phyloP scores from a whole-genome alignment of 2,797 vertebrate species.

The Luscinia luscinia region DNA sequence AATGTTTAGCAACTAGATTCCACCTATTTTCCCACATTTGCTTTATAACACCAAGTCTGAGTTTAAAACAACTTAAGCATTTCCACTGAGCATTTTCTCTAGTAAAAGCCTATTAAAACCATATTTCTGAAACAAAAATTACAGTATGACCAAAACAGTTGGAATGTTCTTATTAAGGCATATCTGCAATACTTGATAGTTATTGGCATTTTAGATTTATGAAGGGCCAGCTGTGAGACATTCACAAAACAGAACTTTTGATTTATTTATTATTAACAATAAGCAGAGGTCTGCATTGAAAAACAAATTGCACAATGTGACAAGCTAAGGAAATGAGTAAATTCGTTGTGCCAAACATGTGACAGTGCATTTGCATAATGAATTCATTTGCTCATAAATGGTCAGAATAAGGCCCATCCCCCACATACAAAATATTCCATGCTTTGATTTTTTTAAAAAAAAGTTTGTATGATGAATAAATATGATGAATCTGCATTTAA shows the following conservation, averaged over 20 bases:
- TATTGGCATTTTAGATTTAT: conserved; percentile 39
- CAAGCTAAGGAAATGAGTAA: neutral
- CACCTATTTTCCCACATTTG: conserved; percentile 36
- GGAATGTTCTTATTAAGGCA: neutral
- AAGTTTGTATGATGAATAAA: neutral
- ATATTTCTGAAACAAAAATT: conserved; percentile 36
- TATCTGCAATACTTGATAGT: neutral
- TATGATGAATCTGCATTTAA: neutral
- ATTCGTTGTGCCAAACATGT: neutral
- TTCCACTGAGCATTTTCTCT: neutral
- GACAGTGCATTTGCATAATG: neutral
- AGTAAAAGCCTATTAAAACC: conserved; percentile 52
- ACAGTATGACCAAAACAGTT: neutral
- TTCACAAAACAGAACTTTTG: neutral
- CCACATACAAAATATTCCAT: neutral
- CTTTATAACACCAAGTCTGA: neutral
- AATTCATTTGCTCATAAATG: neutral
- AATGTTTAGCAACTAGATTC: conserved; percentile 22
- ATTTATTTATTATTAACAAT: conserved; percentile 17
- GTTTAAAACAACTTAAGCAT: conserved; percentile 7
- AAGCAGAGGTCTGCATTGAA: neutral
- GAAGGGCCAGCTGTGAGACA: neutral
- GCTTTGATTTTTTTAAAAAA: neutral
- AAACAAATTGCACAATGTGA: conserved; percentile 28
- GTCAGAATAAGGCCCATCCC: neutral